Conservation (phyloP, 2,888 invertebrate genomes). For the Falcaria lacertinaria region DNA sequence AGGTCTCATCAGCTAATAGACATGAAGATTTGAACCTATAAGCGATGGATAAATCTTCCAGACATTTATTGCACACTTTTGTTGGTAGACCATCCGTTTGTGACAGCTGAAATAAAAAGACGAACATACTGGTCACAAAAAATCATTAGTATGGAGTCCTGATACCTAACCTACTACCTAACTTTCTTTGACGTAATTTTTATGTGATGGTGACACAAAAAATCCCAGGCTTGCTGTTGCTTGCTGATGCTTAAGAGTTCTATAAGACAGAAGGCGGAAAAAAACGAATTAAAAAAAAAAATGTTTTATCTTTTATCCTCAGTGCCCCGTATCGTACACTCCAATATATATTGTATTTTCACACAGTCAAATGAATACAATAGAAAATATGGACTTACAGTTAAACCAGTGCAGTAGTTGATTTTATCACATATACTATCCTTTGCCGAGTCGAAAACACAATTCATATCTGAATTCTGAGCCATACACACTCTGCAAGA, state of each 20-base stretch:
- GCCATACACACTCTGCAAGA: conserved; percentile 43
- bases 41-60: conserved; percentile 30
- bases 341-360: too few relatives aligned
- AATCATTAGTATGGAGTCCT: too few relatives aligned
- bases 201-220: too few relatives aligned
- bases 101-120: conserved; percentile 19
- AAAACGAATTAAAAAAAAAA: too few relatives aligned
- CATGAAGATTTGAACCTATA: conserved; percentile 43
- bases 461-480: conserved; percentile 22
- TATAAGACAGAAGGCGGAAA: too few relatives aligned
- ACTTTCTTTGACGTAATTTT: too few relatives aligned
- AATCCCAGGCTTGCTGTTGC: too few relatives aligned
- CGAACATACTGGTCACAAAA: too few relatives aligned
- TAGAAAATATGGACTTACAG: conserved; percentile 26
- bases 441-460: conserved; percentile 28
- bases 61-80: conserved; percentile 36
- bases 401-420: conserved; percentile 46
- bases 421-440: conserved; percentile 32
- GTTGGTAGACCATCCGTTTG: conserved; percentile 30
- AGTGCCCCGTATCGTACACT: too few relatives aligned
- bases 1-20: conserved; percentile 29
- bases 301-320: too few relatives aligned
- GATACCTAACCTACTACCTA: too few relatives aligned
- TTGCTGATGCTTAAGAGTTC: too few relatives aligned
- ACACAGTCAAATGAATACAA: not conserved